Percentiles rank a stretch among this genome's conserved stretches.
Evolutionary conservation across 2,797 vertebrate species (phyloP).

Genomic region (Furcifer pardalis): DNA sequence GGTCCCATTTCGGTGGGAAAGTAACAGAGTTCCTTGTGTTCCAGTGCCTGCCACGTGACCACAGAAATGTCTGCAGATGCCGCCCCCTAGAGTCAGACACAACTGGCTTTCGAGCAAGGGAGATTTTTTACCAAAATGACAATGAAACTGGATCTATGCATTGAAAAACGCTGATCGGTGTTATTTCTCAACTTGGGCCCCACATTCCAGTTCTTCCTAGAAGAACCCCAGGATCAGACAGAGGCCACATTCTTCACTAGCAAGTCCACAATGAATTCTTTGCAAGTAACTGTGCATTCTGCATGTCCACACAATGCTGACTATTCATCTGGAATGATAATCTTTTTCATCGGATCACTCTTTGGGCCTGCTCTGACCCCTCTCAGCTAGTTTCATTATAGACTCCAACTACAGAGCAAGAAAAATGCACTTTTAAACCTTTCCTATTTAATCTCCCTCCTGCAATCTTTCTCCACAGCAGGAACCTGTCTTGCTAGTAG

Average conservation of each 20-base stretch:
- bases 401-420: background rate
- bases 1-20: too few species aligned
- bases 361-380: slow-evolving; percentile 3
- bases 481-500: slow-evolving; percentile 7
- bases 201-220: slow-evolving; percentile 1
- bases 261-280: background rate
- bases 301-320: background rate
- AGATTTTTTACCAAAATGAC: background rate
- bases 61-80: too few species aligned
- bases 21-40: too few species aligned
- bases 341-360: slow-evolving; percentile 36
- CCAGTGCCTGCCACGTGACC: too few species aligned
- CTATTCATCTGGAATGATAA: slow-evolving; percentile 30
- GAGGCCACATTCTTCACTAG: slow-evolving; percentile 1
- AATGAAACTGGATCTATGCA: background rate
- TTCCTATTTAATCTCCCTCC: slow-evolving; percentile 28
- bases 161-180: background rate
- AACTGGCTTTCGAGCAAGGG: too few species aligned
- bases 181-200: background rate
- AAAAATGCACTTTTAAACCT: slow-evolving; percentile 33
- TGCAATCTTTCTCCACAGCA: slow-evolving; percentile 24
- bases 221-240: background rate
- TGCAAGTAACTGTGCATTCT: slow-evolving; percentile 6
- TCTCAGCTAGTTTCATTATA: slow-evolving; percentile 30
- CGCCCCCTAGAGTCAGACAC: too few species aligned